Evolutionary conservation across 92 coral and sea anemone genomes (phyloP).

Genomic region (Zoanthus sociatus): DNA sequence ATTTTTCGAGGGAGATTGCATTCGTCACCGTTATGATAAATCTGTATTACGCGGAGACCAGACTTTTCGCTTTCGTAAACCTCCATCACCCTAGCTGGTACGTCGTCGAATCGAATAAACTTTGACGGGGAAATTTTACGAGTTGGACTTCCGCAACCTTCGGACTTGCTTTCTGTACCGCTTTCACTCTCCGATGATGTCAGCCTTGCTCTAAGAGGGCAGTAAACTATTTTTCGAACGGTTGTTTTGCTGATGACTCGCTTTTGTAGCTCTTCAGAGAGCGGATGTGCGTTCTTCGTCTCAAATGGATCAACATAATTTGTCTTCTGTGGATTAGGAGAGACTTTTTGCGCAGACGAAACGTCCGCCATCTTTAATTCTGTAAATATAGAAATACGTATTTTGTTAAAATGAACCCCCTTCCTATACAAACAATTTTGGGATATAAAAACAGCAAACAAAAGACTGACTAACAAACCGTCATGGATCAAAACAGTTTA

Average conservation of each 20-base stretch:
- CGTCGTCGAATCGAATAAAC: constrained; percentile 21
- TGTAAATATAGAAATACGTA: not conserved
- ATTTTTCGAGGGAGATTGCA: constrained; percentile 57
- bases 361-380: constrained; percentile 1
- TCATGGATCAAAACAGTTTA: no score
- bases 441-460: no score
- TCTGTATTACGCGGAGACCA: constrained; percentile 54
- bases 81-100: constrained; percentile 58
- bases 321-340: not conserved
- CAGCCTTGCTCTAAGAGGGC: not conserved
- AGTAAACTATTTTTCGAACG: not conserved
- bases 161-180: not conserved
- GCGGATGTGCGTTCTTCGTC: not conserved
- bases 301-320: not conserved
- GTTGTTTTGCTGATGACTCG: not conserved
- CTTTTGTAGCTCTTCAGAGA: not conserved
- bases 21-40: constrained; percentile 61
- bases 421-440: no score
- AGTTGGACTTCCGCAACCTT: not conserved
- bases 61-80: constrained; percentile 66
- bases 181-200: constrained; percentile 1
- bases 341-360: not conserved
- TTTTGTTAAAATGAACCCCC: not conserved
- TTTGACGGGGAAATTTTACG: not conserved
- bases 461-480: no score